Evolutionary conservation across 2,113 vertebrate species (phyloP).

Genomic region (Pithys albifrons): DNA sequence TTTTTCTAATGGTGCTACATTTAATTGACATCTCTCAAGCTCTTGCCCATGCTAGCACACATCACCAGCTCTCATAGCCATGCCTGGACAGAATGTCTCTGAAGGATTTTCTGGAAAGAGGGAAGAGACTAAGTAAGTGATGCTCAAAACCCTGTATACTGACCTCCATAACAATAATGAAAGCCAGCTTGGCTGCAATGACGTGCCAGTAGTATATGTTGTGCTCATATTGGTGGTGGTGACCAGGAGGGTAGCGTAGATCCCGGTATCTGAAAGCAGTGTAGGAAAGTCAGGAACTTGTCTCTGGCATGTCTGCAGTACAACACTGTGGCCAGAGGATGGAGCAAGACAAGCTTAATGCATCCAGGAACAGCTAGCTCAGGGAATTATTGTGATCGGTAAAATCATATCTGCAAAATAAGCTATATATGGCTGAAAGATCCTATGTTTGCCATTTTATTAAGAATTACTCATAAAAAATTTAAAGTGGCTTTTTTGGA

Average conservation of each 20-base stretch:
- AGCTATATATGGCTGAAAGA: background rate
- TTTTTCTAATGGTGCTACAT: background rate
- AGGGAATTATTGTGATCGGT: fast-evolving
- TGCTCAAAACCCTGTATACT: background rate
- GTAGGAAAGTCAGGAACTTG: background rate
- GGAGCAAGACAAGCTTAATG: slow-evolving; percentile 32
- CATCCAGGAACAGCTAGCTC: background rate
- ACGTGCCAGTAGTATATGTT: slow-evolving; percentile 94
- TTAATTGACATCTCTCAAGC: background rate
- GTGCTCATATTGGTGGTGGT: slow-evolving; percentile 83
- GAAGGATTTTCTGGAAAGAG: background rate
- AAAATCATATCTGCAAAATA: background rate
- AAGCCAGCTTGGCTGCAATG: slow-evolving; percentile 90
- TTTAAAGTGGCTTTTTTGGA: background rate
- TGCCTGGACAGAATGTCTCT: background rate
- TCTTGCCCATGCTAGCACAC: background rate
- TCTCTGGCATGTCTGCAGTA: slow-evolving; percentile 3
- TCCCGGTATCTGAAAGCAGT: slow-evolving; percentile 84
- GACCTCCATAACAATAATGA: slow-evolving; percentile 93
- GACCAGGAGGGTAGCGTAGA: slow-evolving; percentile 87
- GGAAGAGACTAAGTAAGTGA: background rate
- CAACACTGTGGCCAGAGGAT: slow-evolving; percentile 26
- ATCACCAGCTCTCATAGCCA: background rate
- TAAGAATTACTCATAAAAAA: background rate
- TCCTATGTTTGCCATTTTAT: background rate